Percentiles rank a stretch among this genome's conserved stretches.
These are phyloP conservation scores for Psammodynastes pulverulentus DNA, from an alignment of 2,113 vertebrate genomes.

Conservation along the genomic window DNA sequence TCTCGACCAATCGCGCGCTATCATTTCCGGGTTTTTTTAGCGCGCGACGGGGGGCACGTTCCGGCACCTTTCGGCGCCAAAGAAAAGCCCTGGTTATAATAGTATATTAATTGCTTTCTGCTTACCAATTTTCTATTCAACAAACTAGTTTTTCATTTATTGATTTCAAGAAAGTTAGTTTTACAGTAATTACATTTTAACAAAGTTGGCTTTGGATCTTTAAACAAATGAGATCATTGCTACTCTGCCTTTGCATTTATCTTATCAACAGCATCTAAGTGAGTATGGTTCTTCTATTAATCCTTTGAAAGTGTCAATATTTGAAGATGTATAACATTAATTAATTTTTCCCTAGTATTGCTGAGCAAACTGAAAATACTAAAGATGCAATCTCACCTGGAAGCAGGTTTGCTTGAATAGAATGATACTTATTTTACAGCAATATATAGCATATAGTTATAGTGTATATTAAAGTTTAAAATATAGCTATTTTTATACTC, in stretches of 20 bases:
- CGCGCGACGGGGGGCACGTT: no score
- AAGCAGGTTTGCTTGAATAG: not conserved
- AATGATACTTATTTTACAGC: not conserved
- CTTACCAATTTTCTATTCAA: slow-evolving; percentile 64
- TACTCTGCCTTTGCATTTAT: slow-evolving; percentile 61
- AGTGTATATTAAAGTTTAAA: slow-evolving; percentile 2
- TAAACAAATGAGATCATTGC: slow-evolving; percentile 53
- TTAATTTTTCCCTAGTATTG: slow-evolving; percentile 53
- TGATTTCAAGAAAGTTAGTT: slow-evolving; percentile 72
- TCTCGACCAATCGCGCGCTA: no score
- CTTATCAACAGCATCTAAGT: slow-evolving; percentile 44
- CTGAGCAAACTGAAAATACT: slow-evolving; percentile 57
- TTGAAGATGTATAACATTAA: slow-evolving; percentile 50
- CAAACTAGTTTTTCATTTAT: slow-evolving; percentile 69
- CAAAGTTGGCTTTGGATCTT: slow-evolving; percentile 61
- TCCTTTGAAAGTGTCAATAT: slow-evolving; percentile 23
- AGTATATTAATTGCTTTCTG: slow-evolving; percentile 61
- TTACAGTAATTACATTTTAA: slow-evolving; percentile 70
- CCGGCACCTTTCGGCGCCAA: no score
- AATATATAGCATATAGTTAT: not conserved
- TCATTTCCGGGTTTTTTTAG: no score
- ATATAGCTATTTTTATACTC: not conserved
- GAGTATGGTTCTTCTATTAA: slow-evolving; percentile 57
- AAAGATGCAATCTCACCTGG: slow-evolving; percentile 9
- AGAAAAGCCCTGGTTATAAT: no score